Conservation (phyloP, 2,888 invertebrate species). For the Hyles lineata region DNA sequence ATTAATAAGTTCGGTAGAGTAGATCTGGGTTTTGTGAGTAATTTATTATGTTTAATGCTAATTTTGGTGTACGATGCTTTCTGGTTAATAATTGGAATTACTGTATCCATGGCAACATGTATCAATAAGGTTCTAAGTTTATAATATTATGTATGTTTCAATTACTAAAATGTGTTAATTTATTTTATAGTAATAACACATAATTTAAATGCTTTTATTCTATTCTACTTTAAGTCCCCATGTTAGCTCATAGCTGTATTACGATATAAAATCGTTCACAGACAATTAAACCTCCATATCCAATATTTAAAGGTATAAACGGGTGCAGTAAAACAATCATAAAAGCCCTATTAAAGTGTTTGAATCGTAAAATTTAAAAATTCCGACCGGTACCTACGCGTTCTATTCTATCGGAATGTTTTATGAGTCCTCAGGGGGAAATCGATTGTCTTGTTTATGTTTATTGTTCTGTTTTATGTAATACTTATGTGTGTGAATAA, state of each 20-base stretch:
- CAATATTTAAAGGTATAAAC: conserved; percentile 68
- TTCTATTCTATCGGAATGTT: conserved; percentile 56
- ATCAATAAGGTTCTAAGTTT: too few relatives aligned
- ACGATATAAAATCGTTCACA: conserved; percentile 43
- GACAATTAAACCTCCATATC: conserved; percentile 59
- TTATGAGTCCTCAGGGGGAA: conserved; percentile 47
- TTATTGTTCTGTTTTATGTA: conserved; percentile 30
- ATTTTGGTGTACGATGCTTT: too few relatives aligned
- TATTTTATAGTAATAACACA: too few relatives aligned
- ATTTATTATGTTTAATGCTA: too few relatives aligned
- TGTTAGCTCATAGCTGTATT: conserved; percentile 6
- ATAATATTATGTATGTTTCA: too few relatives aligned
- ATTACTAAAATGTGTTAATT: too few relatives aligned
- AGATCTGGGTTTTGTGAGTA: too few relatives aligned
- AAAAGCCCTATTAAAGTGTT: conserved; percentile 68
- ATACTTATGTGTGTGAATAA: neutral
- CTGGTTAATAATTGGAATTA: too few relatives aligned
- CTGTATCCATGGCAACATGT: too few relatives aligned
- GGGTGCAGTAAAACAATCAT: conserved; percentile 63
- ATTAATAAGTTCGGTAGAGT: too few relatives aligned
- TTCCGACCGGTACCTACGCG: conserved; percentile 49
- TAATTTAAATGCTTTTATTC: conserved; percentile 6
- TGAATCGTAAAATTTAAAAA: conserved; percentile 67
- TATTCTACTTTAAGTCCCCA: conserved; percentile 1
- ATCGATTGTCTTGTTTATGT: conserved; percentile 36